phyloP scores from a whole-genome alignment of 2,113 vertebrate genomes.

The Microtus montanus region DNA sequence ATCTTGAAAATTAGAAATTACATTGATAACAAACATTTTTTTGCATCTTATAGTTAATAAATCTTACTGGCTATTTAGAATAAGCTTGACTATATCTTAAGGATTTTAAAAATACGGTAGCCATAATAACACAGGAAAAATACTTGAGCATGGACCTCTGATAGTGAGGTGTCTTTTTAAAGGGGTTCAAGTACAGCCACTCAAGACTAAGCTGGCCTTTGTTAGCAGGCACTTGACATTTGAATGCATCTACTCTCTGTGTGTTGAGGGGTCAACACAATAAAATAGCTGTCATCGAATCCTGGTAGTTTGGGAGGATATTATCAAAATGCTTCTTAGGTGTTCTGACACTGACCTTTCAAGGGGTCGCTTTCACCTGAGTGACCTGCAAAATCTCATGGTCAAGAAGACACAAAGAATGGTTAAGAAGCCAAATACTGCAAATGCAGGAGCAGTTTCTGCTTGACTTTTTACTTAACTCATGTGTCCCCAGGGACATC shows the following conservation, averaged over 20 bases:
- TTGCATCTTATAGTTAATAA: neutral
- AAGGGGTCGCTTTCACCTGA: slow-evolving; percentile 62
- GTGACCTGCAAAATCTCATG: slow-evolving; percentile 49
- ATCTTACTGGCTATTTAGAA: neutral
- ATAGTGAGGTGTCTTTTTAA: slow-evolving; percentile 41
- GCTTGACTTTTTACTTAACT: neutral
- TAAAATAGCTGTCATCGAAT: slow-evolving; percentile 51
- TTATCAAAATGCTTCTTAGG: slow-evolving; percentile 25
- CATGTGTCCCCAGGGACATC: neutral
- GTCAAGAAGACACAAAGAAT: slow-evolving; percentile 35
- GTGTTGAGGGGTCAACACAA: slow-evolving; percentile 64
- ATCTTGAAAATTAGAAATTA: slow-evolving; percentile 34
- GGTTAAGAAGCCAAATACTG: neutral
- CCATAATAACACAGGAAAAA: neutral
- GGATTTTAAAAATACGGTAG: neutral
- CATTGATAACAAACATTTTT: neutral
- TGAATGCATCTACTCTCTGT: slow-evolving; percentile 68
- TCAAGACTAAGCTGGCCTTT: slow-evolving; percentile 76
- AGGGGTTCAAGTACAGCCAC: slow-evolving; percentile 57
- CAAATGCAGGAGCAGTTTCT: neutral
- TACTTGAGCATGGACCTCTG: neutral
- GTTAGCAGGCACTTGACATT: slow-evolving; percentile 73
- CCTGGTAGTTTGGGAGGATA: slow-evolving; percentile 42
- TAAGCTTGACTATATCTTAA: neutral
- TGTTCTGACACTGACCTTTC: slow-evolving; percentile 12